Conservation (phyloP, 1,140 invertebrate species). For the Drosophila neocordata region DNA sequence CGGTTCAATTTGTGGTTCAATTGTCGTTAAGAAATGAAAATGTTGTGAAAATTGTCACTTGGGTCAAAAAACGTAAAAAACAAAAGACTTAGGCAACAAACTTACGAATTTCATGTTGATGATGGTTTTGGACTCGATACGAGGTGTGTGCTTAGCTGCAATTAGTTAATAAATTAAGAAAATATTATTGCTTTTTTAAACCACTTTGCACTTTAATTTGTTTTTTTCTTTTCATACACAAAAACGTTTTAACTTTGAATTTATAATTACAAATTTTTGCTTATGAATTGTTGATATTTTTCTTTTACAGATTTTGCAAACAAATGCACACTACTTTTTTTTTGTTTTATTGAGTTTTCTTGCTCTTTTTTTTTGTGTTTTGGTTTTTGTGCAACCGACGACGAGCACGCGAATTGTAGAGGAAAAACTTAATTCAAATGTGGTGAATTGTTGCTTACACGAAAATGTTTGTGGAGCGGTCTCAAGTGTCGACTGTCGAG, state of each 20-base stretch:
- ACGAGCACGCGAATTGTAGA: constrained; percentile 48
- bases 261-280: constrained; percentile 20
- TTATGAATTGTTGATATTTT: constrained; percentile 33
- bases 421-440: constrained; percentile 49
- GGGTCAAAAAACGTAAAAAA: constrained; percentile 18
- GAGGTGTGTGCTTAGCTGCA: constrained; percentile 53
- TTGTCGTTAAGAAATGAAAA: constrained; percentile 39
- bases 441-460: constrained; percentile 46
- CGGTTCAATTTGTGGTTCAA: constrained; percentile 36
- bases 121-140: constrained; percentile 24
- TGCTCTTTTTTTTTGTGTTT: constrained; percentile 13
- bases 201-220: constrained; percentile 47
- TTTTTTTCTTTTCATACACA: constrained; percentile 36
- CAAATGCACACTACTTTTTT: constrained; percentile 36
- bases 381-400: constrained; percentile 21
- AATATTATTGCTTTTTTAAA: constrained; percentile 54
- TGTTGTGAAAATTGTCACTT: constrained; percentile 51
- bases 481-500: constrained; percentile 45
- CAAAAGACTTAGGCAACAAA: constrained; percentile 75
- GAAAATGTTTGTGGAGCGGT: constrained; percentile 23
- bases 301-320: constrained; percentile 40
- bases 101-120: constrained; percentile 82
- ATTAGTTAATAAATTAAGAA: constrained; percentile 76
- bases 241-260: constrained; percentile 51
- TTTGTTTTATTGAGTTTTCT: constrained; percentile 5